phyloP scores from a whole-genome alignment of 37 sponge, comb jelly and placozoan genomes.

The Axinella damicornis region DNA sequence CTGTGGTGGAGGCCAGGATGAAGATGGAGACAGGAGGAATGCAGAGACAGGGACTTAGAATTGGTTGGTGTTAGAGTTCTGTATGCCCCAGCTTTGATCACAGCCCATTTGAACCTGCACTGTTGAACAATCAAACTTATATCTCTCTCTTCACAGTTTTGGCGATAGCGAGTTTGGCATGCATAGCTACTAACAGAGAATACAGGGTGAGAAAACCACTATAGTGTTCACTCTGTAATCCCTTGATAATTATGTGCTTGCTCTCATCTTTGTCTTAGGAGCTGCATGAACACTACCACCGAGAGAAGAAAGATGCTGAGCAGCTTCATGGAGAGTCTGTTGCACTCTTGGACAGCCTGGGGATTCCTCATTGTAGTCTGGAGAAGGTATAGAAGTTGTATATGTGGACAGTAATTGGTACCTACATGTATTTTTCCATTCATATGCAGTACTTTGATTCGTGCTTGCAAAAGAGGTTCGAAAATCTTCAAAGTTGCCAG shows the following conservation, averaged over 20 bases:
- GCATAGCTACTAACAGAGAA: conserved; percentile 10
- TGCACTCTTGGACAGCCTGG: conserved; percentile 11
- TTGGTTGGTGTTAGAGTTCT: conserved; percentile 42
- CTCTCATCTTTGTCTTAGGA: conserved; percentile 15
- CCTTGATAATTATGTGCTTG: too few species aligned
- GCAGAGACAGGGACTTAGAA: conserved; percentile 75
- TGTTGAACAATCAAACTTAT: too few species aligned
- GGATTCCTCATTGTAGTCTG: conserved; percentile 17
- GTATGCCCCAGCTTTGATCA: too few species aligned
- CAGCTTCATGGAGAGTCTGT: conserved; percentile 18
- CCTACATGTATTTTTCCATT: background rate
- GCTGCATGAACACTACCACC: conserved; percentile 30
- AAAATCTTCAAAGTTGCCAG: conserved; percentile 24
- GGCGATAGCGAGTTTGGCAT: conserved; percentile 31
- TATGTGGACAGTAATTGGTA: background rate
- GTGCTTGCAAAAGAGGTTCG: conserved; percentile 30
- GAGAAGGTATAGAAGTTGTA: conserved; percentile 29
- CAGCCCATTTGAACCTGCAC: too few species aligned
- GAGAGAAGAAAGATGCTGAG: conserved; percentile 20
- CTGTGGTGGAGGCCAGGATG: conserved; percentile 71
- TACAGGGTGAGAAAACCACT: conserved; percentile 24
- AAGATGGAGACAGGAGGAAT: conserved; percentile 84
- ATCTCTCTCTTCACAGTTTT: conserved; percentile 32
- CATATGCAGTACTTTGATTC: conserved; percentile 37
- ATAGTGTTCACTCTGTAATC: background rate